Percentiles rank a stretch among this genome's conserved stretches.
These are phyloP conservation scores for Latrodectus hesperus DNA, from an alignment of 2,888 invertebrate genomes.

Conservation along the genomic window DNA sequence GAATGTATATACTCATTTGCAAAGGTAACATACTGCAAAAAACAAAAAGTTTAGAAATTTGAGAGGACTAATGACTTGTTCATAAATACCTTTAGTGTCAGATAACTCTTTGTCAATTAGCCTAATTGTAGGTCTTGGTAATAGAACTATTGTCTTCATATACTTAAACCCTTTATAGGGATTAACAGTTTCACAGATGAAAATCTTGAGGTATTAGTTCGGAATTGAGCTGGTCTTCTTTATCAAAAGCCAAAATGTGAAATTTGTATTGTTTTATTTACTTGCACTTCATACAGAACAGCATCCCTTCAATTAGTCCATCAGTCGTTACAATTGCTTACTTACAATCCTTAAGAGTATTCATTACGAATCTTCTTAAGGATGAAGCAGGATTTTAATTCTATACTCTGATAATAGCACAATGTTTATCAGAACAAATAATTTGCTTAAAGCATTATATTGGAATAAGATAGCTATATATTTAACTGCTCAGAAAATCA, in stretches of 20 bases:
- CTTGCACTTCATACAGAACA: background rate
- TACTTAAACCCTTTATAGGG: too few relatives aligned
- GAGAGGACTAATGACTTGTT: too few relatives aligned
- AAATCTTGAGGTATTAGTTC: background rate
- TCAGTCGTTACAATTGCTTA: background rate
- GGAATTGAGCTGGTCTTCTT: slow-evolving; percentile 1
- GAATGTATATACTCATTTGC: too few relatives aligned
- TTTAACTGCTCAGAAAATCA: background rate
- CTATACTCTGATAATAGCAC: background rate
- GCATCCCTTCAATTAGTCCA: background rate
- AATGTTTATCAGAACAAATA: background rate
- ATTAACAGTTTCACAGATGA: background rate
- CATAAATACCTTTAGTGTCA: too few relatives aligned
- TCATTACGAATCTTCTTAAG: background rate
- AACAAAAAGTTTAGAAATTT: too few relatives aligned
- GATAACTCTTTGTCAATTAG: too few relatives aligned
- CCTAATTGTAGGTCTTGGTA: too few relatives aligned
- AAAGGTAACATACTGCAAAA: too few relatives aligned
- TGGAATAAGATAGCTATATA: slow-evolving; percentile 1
- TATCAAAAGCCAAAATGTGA: background rate
- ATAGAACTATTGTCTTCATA: too few relatives aligned
- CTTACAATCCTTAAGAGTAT: background rate
- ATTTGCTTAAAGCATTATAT: slow-evolving; percentile 4
- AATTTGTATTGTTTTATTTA: background rate
- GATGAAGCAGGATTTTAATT: slow-evolving; percentile 4